Evolutionary conservation across 2,888 invertebrate species (phyloP), one percentile per base, ranked within the genome.

Genomic region (Polyommatus iphigenia): DNA sequence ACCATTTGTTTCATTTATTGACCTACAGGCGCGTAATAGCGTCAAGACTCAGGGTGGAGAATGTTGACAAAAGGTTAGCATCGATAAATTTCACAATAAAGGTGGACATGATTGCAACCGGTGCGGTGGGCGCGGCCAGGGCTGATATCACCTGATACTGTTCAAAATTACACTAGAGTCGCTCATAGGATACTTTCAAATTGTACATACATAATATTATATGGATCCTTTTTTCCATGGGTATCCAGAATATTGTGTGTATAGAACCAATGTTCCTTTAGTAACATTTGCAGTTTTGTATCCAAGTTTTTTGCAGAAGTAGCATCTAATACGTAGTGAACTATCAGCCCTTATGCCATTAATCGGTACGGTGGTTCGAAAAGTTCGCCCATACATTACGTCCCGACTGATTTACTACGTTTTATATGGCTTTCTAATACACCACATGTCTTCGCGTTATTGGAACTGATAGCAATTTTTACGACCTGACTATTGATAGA

Each of bases 361-460:
- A 62, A 62, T 62, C 62, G 62, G 62, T 20, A 24, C 20, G 1
- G 18, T 29, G 15, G 29, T 32, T 29, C 67, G 32, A 32, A 29
- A 67, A 67, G 29, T 67, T 32, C 29, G 67, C 29, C 15, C 67
- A 67, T 67, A 67, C 67, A 29, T 67, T 67, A 67, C 29, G 67
- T 5, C 29, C 29, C 15, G 67, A 67, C 18, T 67, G 67, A 67
- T 67, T 67, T 67, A 67, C 67, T 32, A 67, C 67, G 29, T 29
- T 67, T 67, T 32, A 54, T 67, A 67, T 24, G 67, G 15, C 29
- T 67, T 32, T 67, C 67, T 67, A 32, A 67, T 67, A 67, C 24
- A 67, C 67, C 67, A 18, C 29, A 67, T 67, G 67, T 32, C 67
- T 67, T 5, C 67, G 62, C 24, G 24, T 24, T 67, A 32, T 29